These are phyloP conservation scores for Halcyon leucocephala DNA, from an alignment of 2,797 vertebrate species.

Conservation along the genomic window DNA sequence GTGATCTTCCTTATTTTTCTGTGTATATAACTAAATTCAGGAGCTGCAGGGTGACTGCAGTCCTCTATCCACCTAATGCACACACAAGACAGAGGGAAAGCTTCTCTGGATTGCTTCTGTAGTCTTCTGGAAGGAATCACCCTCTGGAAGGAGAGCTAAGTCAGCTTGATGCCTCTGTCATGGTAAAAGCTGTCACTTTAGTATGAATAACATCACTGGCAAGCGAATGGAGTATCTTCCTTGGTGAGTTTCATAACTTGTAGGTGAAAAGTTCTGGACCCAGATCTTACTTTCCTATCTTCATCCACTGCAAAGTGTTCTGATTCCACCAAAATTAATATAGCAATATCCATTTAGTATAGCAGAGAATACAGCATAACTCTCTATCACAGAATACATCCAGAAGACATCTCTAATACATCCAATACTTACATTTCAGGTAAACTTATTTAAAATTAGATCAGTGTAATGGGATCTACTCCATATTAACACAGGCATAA, in stretches of 20 bases:
- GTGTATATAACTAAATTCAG: background rate
- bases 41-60: background rate
- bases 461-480: background rate
- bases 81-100: background rate
- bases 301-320: background rate
- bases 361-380: background rate
- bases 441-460: background rate
- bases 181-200: background rate
- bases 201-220: background rate
- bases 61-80: accelerated
- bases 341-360: background rate
- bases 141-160: background rate
- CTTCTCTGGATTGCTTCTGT: background rate
- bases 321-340: background rate
- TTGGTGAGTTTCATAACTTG: background rate
- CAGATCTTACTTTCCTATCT: background rate
- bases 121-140: background rate
- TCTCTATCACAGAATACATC: background rate
- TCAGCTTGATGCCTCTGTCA: background rate
- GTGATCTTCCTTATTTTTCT: background rate
- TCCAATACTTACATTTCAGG: background rate
- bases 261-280: background rate
- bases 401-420: no score
- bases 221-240: background rate
- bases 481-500: background rate